Percentiles rank a stretch among this genome's conserved stretches.
Conservation (phyloP, 1,140 invertebrate genomes). For the Bombus balteatus region DNA sequence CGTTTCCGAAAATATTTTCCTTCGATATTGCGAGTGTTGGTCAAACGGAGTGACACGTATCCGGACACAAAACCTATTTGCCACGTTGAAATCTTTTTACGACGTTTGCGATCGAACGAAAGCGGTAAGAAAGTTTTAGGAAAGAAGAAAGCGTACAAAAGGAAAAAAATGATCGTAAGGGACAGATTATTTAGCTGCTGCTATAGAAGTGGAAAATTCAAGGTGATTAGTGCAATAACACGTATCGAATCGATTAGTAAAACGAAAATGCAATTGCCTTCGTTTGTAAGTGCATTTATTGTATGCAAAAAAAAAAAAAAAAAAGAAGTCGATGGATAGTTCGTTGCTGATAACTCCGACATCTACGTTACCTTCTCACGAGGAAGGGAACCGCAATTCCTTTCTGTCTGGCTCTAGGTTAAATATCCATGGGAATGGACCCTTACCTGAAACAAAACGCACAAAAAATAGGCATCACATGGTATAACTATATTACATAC, state of each 20-base stretch:
- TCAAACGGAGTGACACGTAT: too few species aligned
- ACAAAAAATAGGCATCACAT: constrained; percentile 40
- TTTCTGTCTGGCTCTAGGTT: too few species aligned
- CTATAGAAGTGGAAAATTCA: not conserved
- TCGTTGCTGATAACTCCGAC: constrained; percentile 36
- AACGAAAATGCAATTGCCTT: not conserved
- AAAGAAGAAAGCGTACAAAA: too few species aligned
- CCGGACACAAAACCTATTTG: fast-evolving
- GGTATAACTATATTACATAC: fast-evolving
- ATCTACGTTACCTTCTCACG: constrained; percentile 61
- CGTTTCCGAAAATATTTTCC: not conserved
- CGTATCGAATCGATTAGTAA: not conserved
- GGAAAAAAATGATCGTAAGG: too few species aligned
- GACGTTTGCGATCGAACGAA: too few species aligned
- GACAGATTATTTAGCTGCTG: too few species aligned
- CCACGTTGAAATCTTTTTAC: too few species aligned
- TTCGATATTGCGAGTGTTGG: too few species aligned
- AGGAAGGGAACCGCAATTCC: not conserved
- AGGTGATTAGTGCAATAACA: not conserved
- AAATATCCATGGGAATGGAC: not conserved
- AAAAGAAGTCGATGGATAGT: not conserved
- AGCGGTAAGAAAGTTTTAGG: too few species aligned
- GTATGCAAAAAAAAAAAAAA: not conserved
- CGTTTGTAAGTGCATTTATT: too few species aligned
- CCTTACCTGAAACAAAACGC: constrained; percentile 74